Percentiles rank a stretch among this genome's conserved stretches.
Conservation (phyloP, 2,797 vertebrate genomes). For the Prionace glauca region DNA sequence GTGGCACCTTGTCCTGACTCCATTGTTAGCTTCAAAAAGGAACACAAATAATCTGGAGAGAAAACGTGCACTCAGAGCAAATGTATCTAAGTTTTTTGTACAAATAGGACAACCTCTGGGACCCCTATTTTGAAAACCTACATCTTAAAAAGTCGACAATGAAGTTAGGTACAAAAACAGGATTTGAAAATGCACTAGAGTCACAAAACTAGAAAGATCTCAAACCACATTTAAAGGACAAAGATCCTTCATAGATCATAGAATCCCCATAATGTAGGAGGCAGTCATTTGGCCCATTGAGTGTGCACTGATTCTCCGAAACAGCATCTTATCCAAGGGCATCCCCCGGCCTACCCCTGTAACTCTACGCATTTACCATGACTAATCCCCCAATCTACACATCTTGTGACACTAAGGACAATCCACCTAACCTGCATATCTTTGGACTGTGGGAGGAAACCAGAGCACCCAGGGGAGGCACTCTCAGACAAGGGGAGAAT, state of each 20-base stretch:
- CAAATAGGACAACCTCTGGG: background rate
- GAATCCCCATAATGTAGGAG: too few species aligned
- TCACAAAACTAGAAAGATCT: background rate
- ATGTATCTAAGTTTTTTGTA: background rate
- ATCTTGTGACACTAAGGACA: too few species aligned
- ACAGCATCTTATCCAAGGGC: too few species aligned
- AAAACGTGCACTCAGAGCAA: background rate
- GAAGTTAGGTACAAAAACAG: background rate
- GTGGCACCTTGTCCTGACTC: background rate
- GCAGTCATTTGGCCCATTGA: too few species aligned
- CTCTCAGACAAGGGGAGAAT: too few species aligned
- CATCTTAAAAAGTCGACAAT: background rate
- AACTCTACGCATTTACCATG: too few species aligned
- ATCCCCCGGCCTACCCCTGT: too few species aligned
- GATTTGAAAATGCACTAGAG: background rate
- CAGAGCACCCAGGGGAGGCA: too few species aligned
- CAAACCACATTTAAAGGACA: background rate
- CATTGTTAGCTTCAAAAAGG: background rate
- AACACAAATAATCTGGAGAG: background rate
- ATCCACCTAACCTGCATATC: too few species aligned
- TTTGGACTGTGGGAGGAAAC: too few species aligned
- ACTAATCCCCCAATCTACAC: too few species aligned
- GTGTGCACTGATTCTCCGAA: too few species aligned
- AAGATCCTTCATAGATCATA: background rate
- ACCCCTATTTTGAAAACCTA: background rate